These are phyloP conservation scores for Syngnathus rostellatus DNA, from an alignment of 2,797 vertebrate genomes.

Conservation along the genomic window DNA sequence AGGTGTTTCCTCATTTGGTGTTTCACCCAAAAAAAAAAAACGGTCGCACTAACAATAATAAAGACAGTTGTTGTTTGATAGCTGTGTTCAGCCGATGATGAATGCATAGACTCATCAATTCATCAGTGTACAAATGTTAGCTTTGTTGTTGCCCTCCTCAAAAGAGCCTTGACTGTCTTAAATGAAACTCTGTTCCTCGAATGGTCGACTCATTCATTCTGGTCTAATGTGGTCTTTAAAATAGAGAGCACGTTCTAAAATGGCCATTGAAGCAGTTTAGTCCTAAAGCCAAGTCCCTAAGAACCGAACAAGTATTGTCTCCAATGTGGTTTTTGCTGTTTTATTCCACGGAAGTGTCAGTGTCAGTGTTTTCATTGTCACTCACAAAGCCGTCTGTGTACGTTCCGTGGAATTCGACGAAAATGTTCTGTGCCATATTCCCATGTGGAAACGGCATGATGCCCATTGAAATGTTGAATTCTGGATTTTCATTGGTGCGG, in stretches of 20 bases:
- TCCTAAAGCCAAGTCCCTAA: background rate
- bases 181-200: background rate
- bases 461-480: conserved; percentile 10
- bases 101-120: conserved; percentile 38
- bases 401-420: conserved; percentile 1
- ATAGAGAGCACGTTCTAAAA: background rate
- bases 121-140: conserved; percentile 1
- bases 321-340: background rate
- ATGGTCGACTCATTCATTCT: background rate
- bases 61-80: conserved; percentile 31
- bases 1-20: conserved; percentile 49
- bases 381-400: background rate
- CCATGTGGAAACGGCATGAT: background rate
- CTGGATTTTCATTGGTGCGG: background rate
- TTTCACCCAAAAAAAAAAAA: conserved; percentile 10
- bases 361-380: background rate
- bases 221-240: background rate
- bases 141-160: background rate
- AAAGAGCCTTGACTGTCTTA: background rate
- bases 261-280: background rate
- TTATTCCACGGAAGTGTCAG: background rate
- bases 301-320: background rate
- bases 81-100: conserved; percentile 15
- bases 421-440: conserved; percentile 1
- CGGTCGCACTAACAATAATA: conserved; percentile 12